These are phyloP conservation scores for Carlito syrichta DNA, from an alignment of 2,113 vertebrate genomes.

Conservation along the genomic window DNA sequence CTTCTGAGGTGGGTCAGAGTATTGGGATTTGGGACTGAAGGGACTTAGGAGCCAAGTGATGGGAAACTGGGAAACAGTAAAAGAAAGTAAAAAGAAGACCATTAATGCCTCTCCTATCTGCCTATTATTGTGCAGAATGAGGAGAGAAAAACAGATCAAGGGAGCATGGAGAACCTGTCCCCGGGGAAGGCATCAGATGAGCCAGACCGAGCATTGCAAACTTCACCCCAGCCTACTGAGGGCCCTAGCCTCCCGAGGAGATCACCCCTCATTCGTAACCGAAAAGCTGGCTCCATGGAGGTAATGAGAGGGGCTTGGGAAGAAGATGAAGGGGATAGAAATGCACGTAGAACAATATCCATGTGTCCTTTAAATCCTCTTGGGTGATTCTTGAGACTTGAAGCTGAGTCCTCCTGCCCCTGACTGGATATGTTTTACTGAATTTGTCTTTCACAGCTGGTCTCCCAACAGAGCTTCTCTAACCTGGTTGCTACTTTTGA, in stretches of 20 bases:
- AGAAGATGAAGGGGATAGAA: not conserved
- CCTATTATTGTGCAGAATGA: constrained; percentile 84
- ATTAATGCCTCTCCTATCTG: not conserved
- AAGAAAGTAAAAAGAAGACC: not conserved
- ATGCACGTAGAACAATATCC: not conserved
- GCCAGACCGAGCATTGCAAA: constrained; percentile 83
- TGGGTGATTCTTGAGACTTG: not conserved
- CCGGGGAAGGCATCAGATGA: constrained; percentile 81
- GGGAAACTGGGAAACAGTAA: not conserved
- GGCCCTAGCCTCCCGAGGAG: constrained; percentile 86
- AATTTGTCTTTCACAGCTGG: constrained; percentile 11
- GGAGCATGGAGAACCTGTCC: constrained; percentile 91
- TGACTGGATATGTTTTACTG: not conserved
- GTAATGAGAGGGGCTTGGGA: constrained; percentile 73
- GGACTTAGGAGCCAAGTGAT: not conserved
- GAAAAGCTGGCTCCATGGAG: constrained; percentile 99
- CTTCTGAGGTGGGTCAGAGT: constrained; percentile 88
- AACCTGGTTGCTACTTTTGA: constrained; percentile 25
- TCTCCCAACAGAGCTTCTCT: constrained; percentile 22
- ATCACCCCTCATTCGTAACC: constrained; percentile 92
- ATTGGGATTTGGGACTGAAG: not conserved
- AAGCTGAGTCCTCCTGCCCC: not conserved
- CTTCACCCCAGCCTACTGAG: constrained; percentile 83
- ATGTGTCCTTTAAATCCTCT: not conserved
- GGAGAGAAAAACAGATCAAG: constrained; percentile 90